phyloP scores from a whole-genome alignment of 2,888 invertebrate genomes.

The Netelia melanura region DNA sequence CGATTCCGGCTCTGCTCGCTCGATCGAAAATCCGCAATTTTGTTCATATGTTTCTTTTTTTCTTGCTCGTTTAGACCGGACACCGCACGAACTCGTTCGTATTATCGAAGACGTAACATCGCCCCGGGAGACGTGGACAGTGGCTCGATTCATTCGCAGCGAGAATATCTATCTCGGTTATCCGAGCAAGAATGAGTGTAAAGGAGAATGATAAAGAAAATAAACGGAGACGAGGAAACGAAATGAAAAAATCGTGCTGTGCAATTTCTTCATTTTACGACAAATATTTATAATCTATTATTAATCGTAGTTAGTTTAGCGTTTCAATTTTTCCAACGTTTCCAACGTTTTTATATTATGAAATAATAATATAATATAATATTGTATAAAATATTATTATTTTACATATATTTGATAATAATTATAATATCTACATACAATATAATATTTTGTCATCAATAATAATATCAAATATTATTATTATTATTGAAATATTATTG shows the following conservation, averaged over 20 bases:
- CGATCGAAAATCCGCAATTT: constrained; percentile 74
- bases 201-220: constrained; percentile 14
- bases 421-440: too few species aligned
- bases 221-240: constrained; percentile 35
- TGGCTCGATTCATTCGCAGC: constrained; percentile 77
- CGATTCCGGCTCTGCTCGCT: constrained; percentile 55
- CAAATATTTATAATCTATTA: too few species aligned
- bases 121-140: constrained; percentile 71
- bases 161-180: constrained; percentile 7
- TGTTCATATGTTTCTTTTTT: constrained; percentile 1
- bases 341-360: too few species aligned
- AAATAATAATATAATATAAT: too few species aligned
- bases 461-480: too few species aligned
- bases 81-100: constrained; percentile 8
- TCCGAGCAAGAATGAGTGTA: background rate
- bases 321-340: background rate
- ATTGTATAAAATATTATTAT: too few species aligned
- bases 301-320: background rate
- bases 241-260: too few species aligned
- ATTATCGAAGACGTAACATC: constrained; percentile 57
- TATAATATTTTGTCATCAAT: too few species aligned
- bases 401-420: too few species aligned
- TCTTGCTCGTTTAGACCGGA: constrained; percentile 15
- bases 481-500: background rate
- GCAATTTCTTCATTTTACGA: too few species aligned